These are phyloP conservation scores for Cephus cinctus DNA, from an alignment of 1,140 invertebrate genomes.

Conservation along the genomic window DNA sequence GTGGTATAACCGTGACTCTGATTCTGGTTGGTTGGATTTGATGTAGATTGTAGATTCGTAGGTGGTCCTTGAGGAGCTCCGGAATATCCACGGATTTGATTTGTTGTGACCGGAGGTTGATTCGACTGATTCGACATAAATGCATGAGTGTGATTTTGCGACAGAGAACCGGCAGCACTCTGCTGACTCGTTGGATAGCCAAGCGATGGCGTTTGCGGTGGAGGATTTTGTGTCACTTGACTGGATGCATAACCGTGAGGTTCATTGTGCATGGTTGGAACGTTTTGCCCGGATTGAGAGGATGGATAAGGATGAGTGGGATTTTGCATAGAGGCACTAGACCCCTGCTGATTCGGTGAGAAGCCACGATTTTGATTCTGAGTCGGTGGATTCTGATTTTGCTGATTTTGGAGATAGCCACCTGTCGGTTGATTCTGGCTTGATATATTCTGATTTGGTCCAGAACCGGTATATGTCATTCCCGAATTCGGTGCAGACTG, in stretches of 20 bases:
- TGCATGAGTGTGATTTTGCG: constrained; percentile 16
- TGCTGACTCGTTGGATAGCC: constrained; percentile 23
- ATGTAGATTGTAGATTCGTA: constrained; percentile 17
- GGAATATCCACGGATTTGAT: constrained; percentile 30
- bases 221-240: constrained; percentile 19
- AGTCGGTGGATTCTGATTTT: constrained; percentile 18
- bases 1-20: constrained; percentile 29
- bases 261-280: neutral
- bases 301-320: too few relatives aligned
- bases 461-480: constrained; percentile 27
- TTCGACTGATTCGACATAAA: constrained; percentile 25
- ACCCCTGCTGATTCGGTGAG: constrained; percentile 32
- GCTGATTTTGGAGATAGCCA: constrained; percentile 25
- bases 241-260: constrained; percentile 22
- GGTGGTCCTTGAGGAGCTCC: constrained; percentile 20
- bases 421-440: constrained; percentile 8
- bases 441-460: constrained; percentile 24
- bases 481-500: constrained; percentile 34
- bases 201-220: constrained; percentile 22
- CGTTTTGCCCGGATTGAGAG: neutral
- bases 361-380: constrained; percentile 22
- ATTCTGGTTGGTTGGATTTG: constrained; percentile 19
- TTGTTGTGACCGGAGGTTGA: constrained; percentile 23
- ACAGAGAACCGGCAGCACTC: constrained; percentile 6
- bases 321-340: constrained; percentile 28